These are phyloP conservation scores for Megaleporinus macrocephalus DNA, from an alignment of 2,113 vertebrate genomes.

Conservation along the genomic window DNA sequence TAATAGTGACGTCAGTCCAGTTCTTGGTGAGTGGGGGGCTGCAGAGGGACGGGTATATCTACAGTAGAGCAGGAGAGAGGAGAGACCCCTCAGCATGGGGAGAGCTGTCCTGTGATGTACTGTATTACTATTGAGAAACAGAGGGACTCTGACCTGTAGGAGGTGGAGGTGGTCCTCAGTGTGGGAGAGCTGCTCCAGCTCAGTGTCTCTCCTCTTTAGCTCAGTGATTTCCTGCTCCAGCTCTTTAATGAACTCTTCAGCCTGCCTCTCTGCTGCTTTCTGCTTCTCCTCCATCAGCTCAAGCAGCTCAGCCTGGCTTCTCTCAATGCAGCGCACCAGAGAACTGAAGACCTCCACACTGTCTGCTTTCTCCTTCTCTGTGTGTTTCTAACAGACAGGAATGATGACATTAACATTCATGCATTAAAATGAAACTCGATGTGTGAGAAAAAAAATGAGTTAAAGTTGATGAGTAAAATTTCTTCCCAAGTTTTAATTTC, in stretches of 20 bases:
- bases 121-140: not conserved
- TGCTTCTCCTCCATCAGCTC: conserved; percentile 30
- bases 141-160: conserved; percentile 27
- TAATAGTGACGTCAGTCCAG: conserved; percentile 21
- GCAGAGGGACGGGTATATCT: conserved; percentile 37
- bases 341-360: conserved; percentile 25
- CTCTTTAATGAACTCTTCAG: conserved; percentile 24
- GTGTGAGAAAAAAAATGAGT: too few relatives aligned
- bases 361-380: conserved; percentile 21
- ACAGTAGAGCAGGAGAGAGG: conserved; percentile 4
- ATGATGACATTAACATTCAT: too few relatives aligned
- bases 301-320: conserved; percentile 27
- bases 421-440: not conserved
- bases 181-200: conserved; percentile 31
- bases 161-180: conserved; percentile 38
- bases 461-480: too few relatives aligned
- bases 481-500: too few relatives aligned
- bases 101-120: not conserved
- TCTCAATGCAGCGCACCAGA: conserved; percentile 31
- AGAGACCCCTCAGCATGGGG: conserved; percentile 5
- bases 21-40: conserved; percentile 19
- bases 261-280: conserved; percentile 20
- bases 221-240: conserved; percentile 29
- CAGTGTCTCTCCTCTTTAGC: conserved; percentile 18
- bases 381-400: not conserved